Conservation (phyloP, 2,113 vertebrate species). For the Poicephalus meyeri region DNA sequence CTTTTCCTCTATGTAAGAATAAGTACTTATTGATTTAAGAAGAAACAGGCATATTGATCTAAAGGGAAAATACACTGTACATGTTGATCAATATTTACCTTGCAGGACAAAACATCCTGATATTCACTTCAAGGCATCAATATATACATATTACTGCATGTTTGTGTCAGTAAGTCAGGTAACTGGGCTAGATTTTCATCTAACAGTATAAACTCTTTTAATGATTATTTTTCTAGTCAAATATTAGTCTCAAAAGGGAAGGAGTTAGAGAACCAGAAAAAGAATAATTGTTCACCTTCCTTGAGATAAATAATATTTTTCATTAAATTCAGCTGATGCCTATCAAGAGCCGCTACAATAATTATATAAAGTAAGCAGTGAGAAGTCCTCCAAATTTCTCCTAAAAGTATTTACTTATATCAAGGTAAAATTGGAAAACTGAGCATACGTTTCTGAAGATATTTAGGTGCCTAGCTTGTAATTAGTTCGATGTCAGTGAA, state of each 20-base stretch:
- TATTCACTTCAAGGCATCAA: constrained; percentile 51
- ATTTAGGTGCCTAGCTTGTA: neutral
- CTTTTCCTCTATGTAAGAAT: constrained; percentile 46
- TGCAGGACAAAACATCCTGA: constrained; percentile 36
- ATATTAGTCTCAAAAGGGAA: constrained; percentile 41
- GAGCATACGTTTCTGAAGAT: neutral
- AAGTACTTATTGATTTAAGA: constrained; percentile 61
- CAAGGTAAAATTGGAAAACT: neutral
- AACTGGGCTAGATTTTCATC: constrained; percentile 35
- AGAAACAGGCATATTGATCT: constrained; percentile 47
- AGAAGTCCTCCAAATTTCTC: neutral
- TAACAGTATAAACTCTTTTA: constrained; percentile 21
- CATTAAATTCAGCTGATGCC: constrained; percentile 39
- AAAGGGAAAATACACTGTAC: constrained; percentile 49
- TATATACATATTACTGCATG: constrained; percentile 50
- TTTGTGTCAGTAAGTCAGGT: constrained; percentile 55
- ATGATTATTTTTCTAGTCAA: constrained; percentile 53
- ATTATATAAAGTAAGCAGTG: neutral
- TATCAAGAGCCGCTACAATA: neutral
- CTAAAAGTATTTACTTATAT: neutral
- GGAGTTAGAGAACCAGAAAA: constrained; percentile 59
- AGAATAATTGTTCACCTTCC: constrained; percentile 55
- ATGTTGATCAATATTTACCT: constrained; percentile 60
- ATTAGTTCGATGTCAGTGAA: neutral
- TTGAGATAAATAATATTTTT: constrained; percentile 62